Conservation (phyloP, 2,888 invertebrate species). For the Caradrina clavipalpis region DNA sequence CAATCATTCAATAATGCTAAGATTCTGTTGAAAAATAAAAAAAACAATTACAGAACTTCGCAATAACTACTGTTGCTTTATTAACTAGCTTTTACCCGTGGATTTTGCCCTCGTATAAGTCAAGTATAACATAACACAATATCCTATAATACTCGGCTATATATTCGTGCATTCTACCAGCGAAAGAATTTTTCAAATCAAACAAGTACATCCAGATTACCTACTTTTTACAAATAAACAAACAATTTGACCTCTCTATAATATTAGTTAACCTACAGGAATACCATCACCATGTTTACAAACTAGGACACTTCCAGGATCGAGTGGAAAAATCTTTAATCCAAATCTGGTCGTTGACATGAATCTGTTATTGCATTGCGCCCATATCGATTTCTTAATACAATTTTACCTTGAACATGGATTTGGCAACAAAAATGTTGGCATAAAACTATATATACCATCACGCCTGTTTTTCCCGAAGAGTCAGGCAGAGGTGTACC, state of each 20-base stretch:
- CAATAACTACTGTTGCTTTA: slow-evolving; percentile 1
- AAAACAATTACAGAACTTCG: slow-evolving; percentile 20
- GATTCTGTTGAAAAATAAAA: neutral
- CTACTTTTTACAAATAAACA: no score
- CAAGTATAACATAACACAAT: no score
- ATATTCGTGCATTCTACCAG: no score
- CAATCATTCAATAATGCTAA: neutral
- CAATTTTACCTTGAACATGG: slow-evolving; percentile 40
- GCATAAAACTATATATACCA: no score
- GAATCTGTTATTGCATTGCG: slow-evolving; percentile 44
- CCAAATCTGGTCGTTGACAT: slow-evolving; percentile 28
- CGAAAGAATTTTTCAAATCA: no score
- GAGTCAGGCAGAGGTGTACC: no score
- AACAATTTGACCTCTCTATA: no score
- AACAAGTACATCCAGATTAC: no score
- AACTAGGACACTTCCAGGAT: slow-evolving; percentile 26
- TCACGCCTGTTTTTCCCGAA: no score
- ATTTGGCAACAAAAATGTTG: slow-evolving; percentile 55
- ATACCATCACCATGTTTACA: slow-evolving; percentile 7
- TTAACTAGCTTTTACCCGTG: neutral
- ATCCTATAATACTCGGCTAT: no score
- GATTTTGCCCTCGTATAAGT: no score
- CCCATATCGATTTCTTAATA: slow-evolving; percentile 46
- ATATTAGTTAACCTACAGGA: neutral
- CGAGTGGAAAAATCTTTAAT: slow-evolving; percentile 8